A percentile compares a stretch with the other conserved stretches of the same genome.
phyloP scores from a whole-genome alignment of 2,113 vertebrate species.

The Lanius collurio region DNA sequence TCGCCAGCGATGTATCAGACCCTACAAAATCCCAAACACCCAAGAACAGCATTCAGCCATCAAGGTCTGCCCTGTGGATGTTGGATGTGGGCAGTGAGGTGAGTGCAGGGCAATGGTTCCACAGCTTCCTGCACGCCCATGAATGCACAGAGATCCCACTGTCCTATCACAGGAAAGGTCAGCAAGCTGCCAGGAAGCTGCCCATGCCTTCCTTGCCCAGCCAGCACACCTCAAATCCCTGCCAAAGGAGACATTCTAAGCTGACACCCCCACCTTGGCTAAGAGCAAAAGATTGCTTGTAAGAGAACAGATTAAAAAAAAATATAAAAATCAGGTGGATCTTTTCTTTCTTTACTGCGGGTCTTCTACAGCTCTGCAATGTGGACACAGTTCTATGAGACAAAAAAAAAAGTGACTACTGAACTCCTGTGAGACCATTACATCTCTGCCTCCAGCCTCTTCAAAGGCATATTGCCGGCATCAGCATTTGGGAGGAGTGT shows the following conservation, averaged over 20 bases:
- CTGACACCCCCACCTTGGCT: background rate
- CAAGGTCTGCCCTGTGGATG: background rate
- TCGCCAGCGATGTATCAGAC: accelerated
- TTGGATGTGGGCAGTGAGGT: accelerated
- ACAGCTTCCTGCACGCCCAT: background rate
- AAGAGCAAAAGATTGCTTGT: background rate
- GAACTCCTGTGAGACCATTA: background rate
- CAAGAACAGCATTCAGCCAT: background rate
- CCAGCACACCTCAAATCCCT: background rate
- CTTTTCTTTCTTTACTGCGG: background rate
- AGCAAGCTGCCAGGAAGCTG: background rate
- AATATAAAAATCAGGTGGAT: background rate
- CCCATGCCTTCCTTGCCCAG: background rate
- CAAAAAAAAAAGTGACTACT: background rate
- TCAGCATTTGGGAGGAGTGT: background rate
- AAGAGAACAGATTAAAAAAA: background rate
- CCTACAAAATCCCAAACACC: background rate
- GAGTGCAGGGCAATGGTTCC: background rate
- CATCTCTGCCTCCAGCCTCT: constrained; percentile 29
- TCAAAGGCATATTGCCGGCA: constrained; percentile 30
- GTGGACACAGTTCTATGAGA: background rate
- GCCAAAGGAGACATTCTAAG: background rate
- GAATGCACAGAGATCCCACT: background rate
- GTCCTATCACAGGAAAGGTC: constrained; percentile 20
- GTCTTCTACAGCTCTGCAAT: background rate